These are phyloP conservation scores for Drosophila niveifrons DNA, from an alignment of 2,888 invertebrate species.

Conservation along the genomic window DNA sequence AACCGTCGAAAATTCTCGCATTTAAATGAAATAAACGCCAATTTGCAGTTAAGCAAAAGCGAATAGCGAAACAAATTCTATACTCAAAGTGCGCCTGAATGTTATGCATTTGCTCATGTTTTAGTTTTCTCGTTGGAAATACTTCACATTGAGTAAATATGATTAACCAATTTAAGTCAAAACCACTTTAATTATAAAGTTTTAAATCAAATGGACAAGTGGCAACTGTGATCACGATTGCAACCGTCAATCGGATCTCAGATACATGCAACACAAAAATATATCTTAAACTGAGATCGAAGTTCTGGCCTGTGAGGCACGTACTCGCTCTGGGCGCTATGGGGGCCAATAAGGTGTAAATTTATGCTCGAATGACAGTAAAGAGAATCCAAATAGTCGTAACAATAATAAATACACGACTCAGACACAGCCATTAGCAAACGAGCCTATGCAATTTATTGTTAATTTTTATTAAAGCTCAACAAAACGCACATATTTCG, in stretches of 20 bases:
- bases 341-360: constrained; percentile 85
- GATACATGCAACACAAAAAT: constrained; percentile 19
- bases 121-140: constrained; percentile 43
- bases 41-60: constrained; percentile 35
- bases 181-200: constrained; percentile 76
- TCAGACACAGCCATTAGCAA: constrained; percentile 44
- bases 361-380: constrained; percentile 71
- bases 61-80: constrained; percentile 45
- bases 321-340: constrained; percentile 76
- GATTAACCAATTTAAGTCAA: constrained; percentile 80
- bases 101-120: constrained; percentile 26
- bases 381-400: constrained; percentile 44
- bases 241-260: constrained; percentile 43
- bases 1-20: constrained; percentile 34
- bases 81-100: constrained; percentile 34
- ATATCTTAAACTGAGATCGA: neutral
- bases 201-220: constrained; percentile 62
- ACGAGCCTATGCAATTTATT: constrained; percentile 75
- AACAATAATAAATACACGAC: constrained; percentile 45
- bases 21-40: constrained; percentile 39
- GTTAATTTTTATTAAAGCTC: constrained; percentile 68
- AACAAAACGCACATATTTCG: constrained; percentile 69
- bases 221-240: constrained; percentile 27
- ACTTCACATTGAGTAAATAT: constrained; percentile 64
- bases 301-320: constrained; percentile 43